Conservation (phyloP, 2,888 invertebrate species). For the Apoda limacodes region DNA sequence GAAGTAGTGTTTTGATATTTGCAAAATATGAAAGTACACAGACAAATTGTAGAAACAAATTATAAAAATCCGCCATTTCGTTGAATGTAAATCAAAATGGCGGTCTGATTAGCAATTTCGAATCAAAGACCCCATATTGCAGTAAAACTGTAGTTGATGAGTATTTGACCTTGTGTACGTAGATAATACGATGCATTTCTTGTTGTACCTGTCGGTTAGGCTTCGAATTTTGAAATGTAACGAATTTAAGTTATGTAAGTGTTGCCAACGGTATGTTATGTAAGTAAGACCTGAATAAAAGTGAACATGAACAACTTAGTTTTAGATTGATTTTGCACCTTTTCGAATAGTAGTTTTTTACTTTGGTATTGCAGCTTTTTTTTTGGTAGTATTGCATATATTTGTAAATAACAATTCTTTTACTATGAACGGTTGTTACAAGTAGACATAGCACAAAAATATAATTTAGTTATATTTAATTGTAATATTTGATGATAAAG, state of each 20-base stretch:
- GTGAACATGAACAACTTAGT: conserved; percentile 9
- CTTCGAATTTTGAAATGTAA: conserved; percentile 11
- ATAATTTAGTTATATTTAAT: not conserved
- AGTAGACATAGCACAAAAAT: not conserved
- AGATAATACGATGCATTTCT: conserved; percentile 26
- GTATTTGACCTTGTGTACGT: not conserved
- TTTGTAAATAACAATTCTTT: no score
- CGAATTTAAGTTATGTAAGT: conserved; percentile 1
- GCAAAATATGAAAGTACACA: no score
- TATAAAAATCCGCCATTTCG: no score
- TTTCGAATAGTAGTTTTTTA: conserved; percentile 4
- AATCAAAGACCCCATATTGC: no score
- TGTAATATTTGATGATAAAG: conserved; percentile 1
- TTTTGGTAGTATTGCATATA: no score
- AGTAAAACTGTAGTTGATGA: no score
- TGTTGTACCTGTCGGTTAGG: conserved; percentile 26
- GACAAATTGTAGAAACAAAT: no score
- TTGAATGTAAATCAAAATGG: no score
- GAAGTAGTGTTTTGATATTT: no score
- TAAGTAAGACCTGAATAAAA: conserved; percentile 3
- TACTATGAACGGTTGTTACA: no score
- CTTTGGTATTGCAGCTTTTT: no score
- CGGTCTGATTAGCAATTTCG: no score
- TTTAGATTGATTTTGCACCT: not conserved
- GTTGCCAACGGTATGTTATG: conserved; percentile 1